Evolutionary conservation across 2,797 vertebrate genomes (phyloP).

Genomic region (Xiphophorus birchmanni): DNA sequence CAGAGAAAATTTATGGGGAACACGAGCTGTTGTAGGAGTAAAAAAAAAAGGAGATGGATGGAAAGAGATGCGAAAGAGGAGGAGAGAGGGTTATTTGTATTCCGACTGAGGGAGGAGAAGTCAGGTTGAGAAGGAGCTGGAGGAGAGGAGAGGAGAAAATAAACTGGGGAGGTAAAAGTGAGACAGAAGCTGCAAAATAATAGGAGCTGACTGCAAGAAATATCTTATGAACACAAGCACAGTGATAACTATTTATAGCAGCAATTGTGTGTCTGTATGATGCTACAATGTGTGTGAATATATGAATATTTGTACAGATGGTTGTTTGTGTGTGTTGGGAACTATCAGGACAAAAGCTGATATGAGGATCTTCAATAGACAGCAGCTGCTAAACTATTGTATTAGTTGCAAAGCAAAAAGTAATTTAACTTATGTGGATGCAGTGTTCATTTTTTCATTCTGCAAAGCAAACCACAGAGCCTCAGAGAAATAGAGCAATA

Average conservation of each 20-base stretch:
- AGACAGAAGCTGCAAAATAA: conserved; percentile 22
- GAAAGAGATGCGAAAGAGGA: conserved; percentile 38
- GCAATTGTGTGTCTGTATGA: conserved; percentile 3
- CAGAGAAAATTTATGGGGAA: conserved; percentile 59
- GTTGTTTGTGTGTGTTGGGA: conserved; percentile 2
- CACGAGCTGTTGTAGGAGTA: conserved; percentile 50
- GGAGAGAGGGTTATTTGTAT: conserved; percentile 51
- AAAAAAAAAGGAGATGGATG: conserved; percentile 39
- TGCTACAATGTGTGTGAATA: conserved; percentile 7
- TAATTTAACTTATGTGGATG: not conserved
- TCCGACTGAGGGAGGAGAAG: conserved; percentile 37
- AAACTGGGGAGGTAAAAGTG: conserved; percentile 25
- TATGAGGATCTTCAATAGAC: conserved; percentile 8
- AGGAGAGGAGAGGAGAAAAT: conserved; percentile 3
- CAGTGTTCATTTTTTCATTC: not conserved
- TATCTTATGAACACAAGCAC: conserved; percentile 45
- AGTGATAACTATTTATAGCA: conserved; percentile 54
- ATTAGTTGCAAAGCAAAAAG: conserved; percentile 15
- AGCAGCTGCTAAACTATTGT: conserved; percentile 8
- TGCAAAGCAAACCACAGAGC: not conserved
- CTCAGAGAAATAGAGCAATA: not conserved
- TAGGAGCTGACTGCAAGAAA: conserved; percentile 49
- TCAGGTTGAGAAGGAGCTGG: conserved; percentile 34
- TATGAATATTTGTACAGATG: conserved; percentile 34
- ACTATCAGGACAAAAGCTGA: conserved; percentile 12